Percentiles rank a stretch among this genome's conserved stretches.
Conservation (phyloP, 1,140 invertebrate genomes). For the Limonius californicus region DNA sequence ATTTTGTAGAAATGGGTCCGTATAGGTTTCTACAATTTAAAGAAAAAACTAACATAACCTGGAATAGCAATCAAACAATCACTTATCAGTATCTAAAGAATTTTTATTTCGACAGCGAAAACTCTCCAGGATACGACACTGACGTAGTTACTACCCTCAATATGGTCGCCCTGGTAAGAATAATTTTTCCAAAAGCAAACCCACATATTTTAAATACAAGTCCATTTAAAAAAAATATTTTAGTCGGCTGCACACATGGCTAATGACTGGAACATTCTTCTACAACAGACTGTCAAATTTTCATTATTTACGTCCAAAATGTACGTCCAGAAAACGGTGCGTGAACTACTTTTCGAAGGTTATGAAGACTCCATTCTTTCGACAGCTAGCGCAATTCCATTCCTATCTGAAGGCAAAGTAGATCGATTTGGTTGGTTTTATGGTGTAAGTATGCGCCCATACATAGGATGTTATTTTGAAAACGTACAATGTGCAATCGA, state of each 20-base stretch:
- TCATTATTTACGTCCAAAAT: conserved; percentile 36
- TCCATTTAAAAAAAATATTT: too few relatives aligned
- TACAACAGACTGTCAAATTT: not conserved
- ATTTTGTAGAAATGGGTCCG: conserved; percentile 61
- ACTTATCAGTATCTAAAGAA: conserved; percentile 70
- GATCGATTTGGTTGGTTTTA: conserved; percentile 81
- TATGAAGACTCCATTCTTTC: conserved; percentile 68
- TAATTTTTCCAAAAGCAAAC: too few relatives aligned
- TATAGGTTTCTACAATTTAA: conserved; percentile 67
- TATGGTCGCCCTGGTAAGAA: conserved; percentile 72
- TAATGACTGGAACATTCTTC: conserved; percentile 7
- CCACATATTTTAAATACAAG: too few relatives aligned
- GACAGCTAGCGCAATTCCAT: conserved; percentile 56
- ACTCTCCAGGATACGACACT: conserved; percentile 59
- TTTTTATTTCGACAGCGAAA: conserved; percentile 70
- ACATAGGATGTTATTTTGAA: too few relatives aligned
- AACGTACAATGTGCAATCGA: too few relatives aligned
- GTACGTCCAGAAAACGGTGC: conserved; percentile 60
- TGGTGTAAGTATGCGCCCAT: conserved; percentile 61
- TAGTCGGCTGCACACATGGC: conserved; percentile 5
- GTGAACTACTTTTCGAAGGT: conserved; percentile 74
- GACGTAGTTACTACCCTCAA: conserved; percentile 77
- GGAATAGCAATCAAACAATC: conserved; percentile 68
- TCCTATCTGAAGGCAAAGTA: conserved; percentile 51
- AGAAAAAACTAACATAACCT: conserved; percentile 67